phyloP scores from a whole-genome alignment of 2,888 invertebrate genomes.

The Athetis lepigone region DNA sequence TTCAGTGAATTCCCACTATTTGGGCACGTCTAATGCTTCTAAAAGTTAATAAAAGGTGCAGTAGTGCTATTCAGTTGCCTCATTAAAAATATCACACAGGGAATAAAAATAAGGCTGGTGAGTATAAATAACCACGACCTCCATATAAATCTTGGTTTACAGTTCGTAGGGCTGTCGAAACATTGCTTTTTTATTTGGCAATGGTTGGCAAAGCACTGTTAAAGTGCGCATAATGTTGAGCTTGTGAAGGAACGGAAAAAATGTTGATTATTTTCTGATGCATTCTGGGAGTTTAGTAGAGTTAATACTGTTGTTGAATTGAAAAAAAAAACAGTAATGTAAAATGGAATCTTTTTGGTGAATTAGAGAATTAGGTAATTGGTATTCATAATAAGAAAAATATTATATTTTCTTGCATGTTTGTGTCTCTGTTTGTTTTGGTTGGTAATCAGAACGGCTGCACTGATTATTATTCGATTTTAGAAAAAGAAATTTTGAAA shows the following conservation, averaged over 20 bases:
- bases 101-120: constrained; percentile 87
- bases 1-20: constrained; percentile 71
- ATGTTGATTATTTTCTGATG: constrained; percentile 4
- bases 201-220: constrained; percentile 15
- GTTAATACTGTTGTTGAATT: background rate
- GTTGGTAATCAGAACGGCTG: no score
- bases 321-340: background rate
- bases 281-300: background rate
- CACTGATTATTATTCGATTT: no score
- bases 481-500: no score
- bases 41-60: constrained; percentile 87
- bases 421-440: no score
- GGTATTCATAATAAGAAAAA: no score
- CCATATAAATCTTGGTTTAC: constrained; percentile 88
- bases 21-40: constrained; percentile 78
- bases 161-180: constrained; percentile 80
- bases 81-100: constrained; percentile 89
- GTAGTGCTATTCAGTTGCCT: constrained; percentile 84
- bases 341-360: no score
- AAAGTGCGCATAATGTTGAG: background rate
- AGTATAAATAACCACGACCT: constrained; percentile 86
- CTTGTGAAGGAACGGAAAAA: constrained; percentile 9
- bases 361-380: no score
- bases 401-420: no score
- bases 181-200: constrained; percentile 55